Evolutionary conservation across 2,113 vertebrate genomes (phyloP).

Genomic region (Notarius quadriscutis): DNA sequence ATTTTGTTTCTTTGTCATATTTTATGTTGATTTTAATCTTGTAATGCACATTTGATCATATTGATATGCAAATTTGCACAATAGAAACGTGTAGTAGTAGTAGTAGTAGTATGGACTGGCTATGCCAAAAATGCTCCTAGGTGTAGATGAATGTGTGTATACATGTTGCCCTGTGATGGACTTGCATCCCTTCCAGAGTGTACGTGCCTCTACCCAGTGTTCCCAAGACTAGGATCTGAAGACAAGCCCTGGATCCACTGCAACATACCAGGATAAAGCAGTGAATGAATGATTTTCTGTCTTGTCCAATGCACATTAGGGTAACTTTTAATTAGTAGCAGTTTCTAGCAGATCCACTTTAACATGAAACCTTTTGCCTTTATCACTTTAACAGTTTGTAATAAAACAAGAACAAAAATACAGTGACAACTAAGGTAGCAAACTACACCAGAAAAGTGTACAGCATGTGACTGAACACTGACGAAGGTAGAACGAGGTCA

Average conservation of each 20-base stretch:
- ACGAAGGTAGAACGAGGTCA: neutral
- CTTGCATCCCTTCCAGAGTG: neutral
- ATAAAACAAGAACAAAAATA: constrained; percentile 12
- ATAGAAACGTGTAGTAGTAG: too few species aligned
- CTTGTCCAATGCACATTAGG: neutral
- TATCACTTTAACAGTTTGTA: neutral
- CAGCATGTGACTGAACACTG: neutral
- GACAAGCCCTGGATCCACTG: neutral
- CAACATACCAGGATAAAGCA: neutral
- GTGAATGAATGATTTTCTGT: neutral
- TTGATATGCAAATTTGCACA: too few species aligned
- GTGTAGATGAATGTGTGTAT: neutral
- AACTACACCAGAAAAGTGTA: neutral
- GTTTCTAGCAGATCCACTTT: neutral
- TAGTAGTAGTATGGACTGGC: neutral
- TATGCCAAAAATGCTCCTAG: neutral
- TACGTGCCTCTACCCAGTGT: neutral
- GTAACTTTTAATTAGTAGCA: neutral
- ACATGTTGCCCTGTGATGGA: neutral
- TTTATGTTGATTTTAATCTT: too few species aligned
- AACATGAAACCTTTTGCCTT: neutral
- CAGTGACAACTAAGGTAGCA: neutral
- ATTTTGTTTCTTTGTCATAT: too few species aligned
- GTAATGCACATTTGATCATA: too few species aligned
- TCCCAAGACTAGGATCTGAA: neutral